Evolutionary conservation across 2,113 vertebrate species (phyloP).

Genomic region (Trematomus loennbergii): DNA sequence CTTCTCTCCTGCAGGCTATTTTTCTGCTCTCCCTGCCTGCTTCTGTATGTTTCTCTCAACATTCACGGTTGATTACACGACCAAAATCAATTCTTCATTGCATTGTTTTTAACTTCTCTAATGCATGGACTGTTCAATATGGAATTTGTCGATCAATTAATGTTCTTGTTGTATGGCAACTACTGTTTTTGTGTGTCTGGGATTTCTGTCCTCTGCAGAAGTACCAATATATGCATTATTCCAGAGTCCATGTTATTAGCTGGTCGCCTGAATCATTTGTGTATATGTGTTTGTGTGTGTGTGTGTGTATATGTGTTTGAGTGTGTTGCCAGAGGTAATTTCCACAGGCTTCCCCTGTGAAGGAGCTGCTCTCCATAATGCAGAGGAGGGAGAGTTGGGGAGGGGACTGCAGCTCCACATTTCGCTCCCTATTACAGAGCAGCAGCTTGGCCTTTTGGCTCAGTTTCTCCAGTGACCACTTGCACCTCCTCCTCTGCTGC

Average conservation of each 20-base stretch:
- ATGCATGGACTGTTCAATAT: background rate
- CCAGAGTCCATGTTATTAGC: background rate
- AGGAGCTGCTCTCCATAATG: conserved; percentile 32
- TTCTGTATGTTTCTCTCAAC: conserved; percentile 1
- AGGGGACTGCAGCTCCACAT: background rate
- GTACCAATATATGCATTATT: background rate
- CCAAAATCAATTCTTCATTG: background rate
- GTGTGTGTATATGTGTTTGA: too few relatives aligned
- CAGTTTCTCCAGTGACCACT: background rate
- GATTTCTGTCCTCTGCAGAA: background rate
- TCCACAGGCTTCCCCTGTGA: conserved; percentile 5
- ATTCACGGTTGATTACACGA: conserved; percentile 6
- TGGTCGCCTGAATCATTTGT: background rate
- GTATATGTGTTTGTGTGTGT: background rate
- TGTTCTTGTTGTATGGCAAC: background rate
- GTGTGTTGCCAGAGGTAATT: background rate
- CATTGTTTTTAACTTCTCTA: background rate
- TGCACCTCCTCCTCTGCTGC: background rate
- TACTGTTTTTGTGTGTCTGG: background rate
- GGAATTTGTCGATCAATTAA: background rate
- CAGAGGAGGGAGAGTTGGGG: conserved; percentile 11
- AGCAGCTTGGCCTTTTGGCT: background rate
- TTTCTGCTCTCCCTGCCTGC: conserved; percentile 29
- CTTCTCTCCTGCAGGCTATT: conserved; percentile 18
- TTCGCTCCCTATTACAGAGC: conserved; percentile 6